A percentile compares a stretch with the other conserved stretches of the same genome.
phyloP scores from a whole-genome alignment of 2,113 vertebrate genomes.

The Podiceps cristatus region DNA sequence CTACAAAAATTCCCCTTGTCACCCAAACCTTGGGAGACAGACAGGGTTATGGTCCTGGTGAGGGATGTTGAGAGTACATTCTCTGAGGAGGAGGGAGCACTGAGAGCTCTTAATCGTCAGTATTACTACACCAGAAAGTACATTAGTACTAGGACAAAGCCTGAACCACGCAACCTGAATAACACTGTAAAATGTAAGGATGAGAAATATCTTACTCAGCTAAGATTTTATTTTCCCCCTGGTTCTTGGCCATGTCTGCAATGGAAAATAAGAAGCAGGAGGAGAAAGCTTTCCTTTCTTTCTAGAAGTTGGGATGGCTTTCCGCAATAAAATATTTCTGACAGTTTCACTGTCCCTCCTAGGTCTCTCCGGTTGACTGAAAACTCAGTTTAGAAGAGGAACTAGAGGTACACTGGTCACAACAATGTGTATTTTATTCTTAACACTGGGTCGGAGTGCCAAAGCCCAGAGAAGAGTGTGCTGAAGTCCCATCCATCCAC shows the following conservation, averaged over 20 bases:
- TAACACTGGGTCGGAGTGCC: background rate
- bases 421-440: background rate
- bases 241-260: background rate
- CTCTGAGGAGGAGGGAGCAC: background rate
- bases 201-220: background rate
- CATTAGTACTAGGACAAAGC: background rate
- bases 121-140: background rate
- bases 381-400: background rate
- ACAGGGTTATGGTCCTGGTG: background rate
- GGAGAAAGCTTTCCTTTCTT: background rate
- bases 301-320: background rate
- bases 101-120: background rate
- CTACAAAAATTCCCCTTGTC: background rate
- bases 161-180: background rate
- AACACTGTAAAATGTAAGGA: background rate
- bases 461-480: background rate
- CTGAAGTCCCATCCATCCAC: background rate
- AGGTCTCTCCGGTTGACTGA: background rate
- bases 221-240: too few species aligned
- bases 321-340: background rate
- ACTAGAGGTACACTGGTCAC: background rate
- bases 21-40: background rate
- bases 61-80: background rate
- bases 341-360: background rate
- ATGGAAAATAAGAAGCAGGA: background rate